Evolutionary conservation across 2,888 invertebrate species (phyloP).

Genomic region (Dysmachus trigonus): DNA sequence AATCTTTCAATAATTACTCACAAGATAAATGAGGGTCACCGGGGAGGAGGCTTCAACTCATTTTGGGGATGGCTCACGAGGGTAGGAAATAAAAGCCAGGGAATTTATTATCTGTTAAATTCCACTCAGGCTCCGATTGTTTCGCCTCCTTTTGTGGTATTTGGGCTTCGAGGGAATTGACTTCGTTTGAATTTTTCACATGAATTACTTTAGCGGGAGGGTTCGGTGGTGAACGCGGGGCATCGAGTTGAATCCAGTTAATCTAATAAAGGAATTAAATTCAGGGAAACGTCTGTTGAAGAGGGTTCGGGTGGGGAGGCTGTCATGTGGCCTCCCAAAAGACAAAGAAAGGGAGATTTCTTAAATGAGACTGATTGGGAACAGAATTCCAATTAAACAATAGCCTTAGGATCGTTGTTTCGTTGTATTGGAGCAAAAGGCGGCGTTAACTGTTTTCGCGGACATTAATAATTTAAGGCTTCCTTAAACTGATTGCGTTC

Average conservation of each 20-base stretch:
- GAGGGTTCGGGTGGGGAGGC: neutral
- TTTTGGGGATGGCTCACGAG: neutral
- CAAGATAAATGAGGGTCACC: constrained; percentile 7
- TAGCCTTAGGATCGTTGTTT: neutral
- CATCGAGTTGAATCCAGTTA: neutral
- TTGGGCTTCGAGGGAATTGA: neutral
- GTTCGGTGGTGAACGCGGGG: neutral
- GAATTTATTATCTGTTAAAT: constrained; percentile 4
- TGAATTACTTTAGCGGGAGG: neutral
- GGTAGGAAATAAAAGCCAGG: constrained; percentile 8
- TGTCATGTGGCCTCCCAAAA: neutral
- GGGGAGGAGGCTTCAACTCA: neutral
- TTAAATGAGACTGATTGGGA: neutral
- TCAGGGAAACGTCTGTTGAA: neutral
- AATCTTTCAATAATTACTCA: constrained; percentile 19
- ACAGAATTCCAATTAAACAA: neutral
- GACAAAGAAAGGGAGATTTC: neutral
- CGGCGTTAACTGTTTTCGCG: neutral
- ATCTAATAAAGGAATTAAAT: neutral
- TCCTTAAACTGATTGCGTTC: neutral
- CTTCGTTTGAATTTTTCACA: constrained; percentile 3
- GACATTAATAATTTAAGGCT: neutral
- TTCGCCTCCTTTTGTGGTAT: neutral
- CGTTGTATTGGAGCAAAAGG: neutral
- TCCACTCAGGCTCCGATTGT: neutral